A percentile compares a stretch with the other conserved stretches of the same genome.
Evolutionary conservation across 2,797 vertebrate genomes (phyloP).

Genomic region (Centroberyx gerrardi): DNA sequence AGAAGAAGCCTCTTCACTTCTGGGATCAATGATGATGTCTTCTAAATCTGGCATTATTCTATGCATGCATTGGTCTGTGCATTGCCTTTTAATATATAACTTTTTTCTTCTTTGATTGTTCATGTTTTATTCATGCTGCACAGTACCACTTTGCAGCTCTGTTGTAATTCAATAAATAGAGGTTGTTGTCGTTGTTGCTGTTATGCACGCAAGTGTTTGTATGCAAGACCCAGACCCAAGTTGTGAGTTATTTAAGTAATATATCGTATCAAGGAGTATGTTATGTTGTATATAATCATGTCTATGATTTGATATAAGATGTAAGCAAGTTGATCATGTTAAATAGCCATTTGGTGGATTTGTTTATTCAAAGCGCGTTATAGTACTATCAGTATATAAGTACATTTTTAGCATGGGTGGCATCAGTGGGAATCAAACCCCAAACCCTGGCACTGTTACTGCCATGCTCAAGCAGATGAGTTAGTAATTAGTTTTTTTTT

Average conservation of each 20-base stretch:
- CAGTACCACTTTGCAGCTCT: too few species aligned
- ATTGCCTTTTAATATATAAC: neutral
- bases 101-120: neutral
- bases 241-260: neutral
- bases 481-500: neutral
- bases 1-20: neutral
- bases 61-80: too few species aligned
- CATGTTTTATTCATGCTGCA: neutral
- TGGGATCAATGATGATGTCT: neutral
- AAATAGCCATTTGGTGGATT: neutral
- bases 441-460: neutral
- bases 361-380: too few species aligned
- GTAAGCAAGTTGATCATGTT: neutral
- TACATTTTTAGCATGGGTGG: too few species aligned
- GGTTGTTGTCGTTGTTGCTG: too few species aligned
- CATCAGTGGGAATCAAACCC: too few species aligned
- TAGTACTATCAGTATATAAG: too few species aligned
- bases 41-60: too few species aligned
- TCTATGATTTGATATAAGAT: neutral
- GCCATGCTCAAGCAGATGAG: too few species aligned
- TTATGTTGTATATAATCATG: neutral
- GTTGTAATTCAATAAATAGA: too few species aligned
- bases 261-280: neutral
- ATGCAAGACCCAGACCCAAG: neutral
- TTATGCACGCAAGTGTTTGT: too few species aligned